These are phyloP conservation scores for Mesochorus sp. DNA, from an alignment of 2,888 invertebrate genomes.

Conservation along the genomic window DNA sequence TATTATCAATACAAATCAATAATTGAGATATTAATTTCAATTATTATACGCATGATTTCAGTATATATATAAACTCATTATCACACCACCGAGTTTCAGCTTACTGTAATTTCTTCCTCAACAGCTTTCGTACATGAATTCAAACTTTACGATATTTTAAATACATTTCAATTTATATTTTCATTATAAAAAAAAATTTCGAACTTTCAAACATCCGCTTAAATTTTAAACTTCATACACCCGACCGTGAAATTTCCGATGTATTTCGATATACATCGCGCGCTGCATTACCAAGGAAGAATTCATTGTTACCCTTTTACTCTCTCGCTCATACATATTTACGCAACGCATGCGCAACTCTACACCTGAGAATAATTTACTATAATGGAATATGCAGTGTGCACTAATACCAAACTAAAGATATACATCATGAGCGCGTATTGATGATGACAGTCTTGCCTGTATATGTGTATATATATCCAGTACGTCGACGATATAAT, in stretches of 20 bases:
- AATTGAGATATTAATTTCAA: too few relatives aligned
- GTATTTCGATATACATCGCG: not conserved
- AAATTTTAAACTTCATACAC: too few relatives aligned
- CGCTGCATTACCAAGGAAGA: conserved; percentile 38
- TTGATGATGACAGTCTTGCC: conserved; percentile 26
- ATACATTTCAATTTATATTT: too few relatives aligned
- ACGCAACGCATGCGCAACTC: conserved; percentile 30
- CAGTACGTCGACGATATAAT: conserved; percentile 12
- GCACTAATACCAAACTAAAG: conserved; percentile 35
- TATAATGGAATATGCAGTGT: conserved; percentile 34
- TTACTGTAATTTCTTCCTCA: too few relatives aligned
- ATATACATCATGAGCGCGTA: conserved; percentile 6
- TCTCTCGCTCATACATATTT: conserved; percentile 9
- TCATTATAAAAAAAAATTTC: too few relatives aligned
- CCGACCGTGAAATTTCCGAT: not conserved
- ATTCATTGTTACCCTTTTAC: not conserved
- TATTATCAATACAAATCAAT: too few relatives aligned
- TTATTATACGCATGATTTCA: too few relatives aligned
- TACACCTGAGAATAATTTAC: conserved; percentile 28
- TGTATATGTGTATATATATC: not conserved
- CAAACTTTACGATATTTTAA: too few relatives aligned
- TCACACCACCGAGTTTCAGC: too few relatives aligned
- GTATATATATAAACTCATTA: too few relatives aligned
- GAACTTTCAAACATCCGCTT: too few relatives aligned
- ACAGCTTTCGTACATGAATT: too few relatives aligned